phyloP scores from a whole-genome alignment of 2,888 invertebrate genomes.

The Watsonalla binaria region DNA sequence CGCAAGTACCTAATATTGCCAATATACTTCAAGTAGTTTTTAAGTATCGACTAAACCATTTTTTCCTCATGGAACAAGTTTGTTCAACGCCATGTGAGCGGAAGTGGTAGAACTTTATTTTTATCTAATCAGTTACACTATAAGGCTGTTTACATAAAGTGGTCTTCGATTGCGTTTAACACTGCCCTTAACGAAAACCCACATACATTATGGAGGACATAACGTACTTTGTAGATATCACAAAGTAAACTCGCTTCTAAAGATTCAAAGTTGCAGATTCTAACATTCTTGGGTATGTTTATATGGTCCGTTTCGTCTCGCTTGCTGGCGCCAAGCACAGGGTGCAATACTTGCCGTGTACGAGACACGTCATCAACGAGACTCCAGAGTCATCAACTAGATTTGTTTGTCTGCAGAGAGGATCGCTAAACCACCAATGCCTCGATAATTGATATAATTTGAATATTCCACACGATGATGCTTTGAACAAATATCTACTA shows the following conservation, averaged over 20 bases:
- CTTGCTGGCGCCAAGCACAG: conserved; percentile 24
- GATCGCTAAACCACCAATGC: conserved; percentile 19
- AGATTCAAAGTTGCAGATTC: not conserved
- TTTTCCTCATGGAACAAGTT: not conserved
- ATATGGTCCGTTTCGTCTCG: conserved; percentile 27
- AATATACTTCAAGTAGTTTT: not conserved
- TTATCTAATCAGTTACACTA: not conserved
- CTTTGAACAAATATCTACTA: conserved; percentile 31
- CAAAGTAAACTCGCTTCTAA: no score
- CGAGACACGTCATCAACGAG: no score
- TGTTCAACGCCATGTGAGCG: not conserved
- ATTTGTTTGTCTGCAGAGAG: conserved; percentile 17
- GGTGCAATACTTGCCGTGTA: conserved; percentile 28
- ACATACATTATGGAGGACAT: not conserved
- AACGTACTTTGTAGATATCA: no score
- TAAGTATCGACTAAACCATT: not conserved
- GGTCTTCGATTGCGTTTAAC: not conserved
- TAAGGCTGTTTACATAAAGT: not conserved
- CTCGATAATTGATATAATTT: conserved; percentile 47
- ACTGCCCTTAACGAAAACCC: not conserved
- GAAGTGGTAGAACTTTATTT: not conserved
- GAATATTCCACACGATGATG: conserved; percentile 43
- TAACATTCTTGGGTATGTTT: conserved; percentile 7
- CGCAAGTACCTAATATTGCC: not conserved
- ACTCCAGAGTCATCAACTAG: conserved; percentile 11